Percentiles rank a stretch among this genome's conserved stretches.
Conservation (phyloP, 2,888 invertebrate species). For the Hypercompe scribonia region DNA sequence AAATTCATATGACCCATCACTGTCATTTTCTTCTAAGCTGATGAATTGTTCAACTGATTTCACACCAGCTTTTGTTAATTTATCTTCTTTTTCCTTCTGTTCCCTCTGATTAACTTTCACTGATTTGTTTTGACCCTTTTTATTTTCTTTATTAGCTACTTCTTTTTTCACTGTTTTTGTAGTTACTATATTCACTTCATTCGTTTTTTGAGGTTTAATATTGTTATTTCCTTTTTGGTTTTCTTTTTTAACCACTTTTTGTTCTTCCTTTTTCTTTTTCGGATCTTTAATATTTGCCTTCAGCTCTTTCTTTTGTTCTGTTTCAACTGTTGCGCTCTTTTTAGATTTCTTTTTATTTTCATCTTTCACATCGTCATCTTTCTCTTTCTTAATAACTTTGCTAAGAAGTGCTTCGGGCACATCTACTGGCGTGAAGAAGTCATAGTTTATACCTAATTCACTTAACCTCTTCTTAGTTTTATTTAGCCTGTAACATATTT, state of each 20-base stretch:
- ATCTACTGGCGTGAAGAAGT: constrained; percentile 82
- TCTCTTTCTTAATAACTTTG: constrained; percentile 47
- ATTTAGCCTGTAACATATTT: constrained; percentile 67
- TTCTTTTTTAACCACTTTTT: constrained; percentile 12
- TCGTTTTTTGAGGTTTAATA: not conserved
- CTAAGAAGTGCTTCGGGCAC: constrained; percentile 69
- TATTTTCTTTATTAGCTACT: constrained; percentile 29
- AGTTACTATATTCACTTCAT: not conserved
- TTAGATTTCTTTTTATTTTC: constrained; percentile 34
- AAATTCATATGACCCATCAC: constrained; percentile 70
- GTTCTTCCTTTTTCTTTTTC: not conserved
- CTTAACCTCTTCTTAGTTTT: constrained; percentile 80
- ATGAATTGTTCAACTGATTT: constrained; percentile 69
- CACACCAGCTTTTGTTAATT: constrained; percentile 64
- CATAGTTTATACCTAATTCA: constrained; percentile 83
- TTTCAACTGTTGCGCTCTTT: constrained; percentile 40
- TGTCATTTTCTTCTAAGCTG: constrained; percentile 61
- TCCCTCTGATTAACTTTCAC: constrained; percentile 36
- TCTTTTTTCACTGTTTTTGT: constrained; percentile 36
- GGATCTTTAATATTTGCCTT: constrained; percentile 27
- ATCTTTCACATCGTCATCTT: constrained; percentile 39
- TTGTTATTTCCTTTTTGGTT: constrained; percentile 21
- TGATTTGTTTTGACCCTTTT: constrained; percentile 33
- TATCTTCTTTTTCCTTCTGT: constrained; percentile 62
- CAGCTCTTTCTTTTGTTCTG: constrained; percentile 41